Evolutionary conservation across 1,140 invertebrate genomes (phyloP), one percentile per base, ranked within the genome.

Genomic region (Drosophila auraria): DNA sequence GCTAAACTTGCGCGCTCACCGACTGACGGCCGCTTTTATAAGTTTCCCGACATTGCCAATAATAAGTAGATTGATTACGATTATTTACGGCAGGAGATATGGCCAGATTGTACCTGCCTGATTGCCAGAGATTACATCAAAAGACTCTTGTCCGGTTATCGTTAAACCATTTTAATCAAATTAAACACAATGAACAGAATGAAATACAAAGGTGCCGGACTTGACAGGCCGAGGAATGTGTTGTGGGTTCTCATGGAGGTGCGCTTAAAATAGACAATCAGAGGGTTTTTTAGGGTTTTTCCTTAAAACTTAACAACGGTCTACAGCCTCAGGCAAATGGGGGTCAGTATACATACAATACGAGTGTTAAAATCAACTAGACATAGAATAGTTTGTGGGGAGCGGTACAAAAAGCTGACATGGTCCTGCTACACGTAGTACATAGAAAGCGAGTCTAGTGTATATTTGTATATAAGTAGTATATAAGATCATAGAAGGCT

Each of bases 101-200:
- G 25, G 17, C 14, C 25, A 14, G 72, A 57, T 53, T 36, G 45
- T 14, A 53, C 33, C 40, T 15, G n/a, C 15, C n/a, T 11, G 47
- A 61, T 53, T 30, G 45, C n/a, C 20, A n/a, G 38, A 72, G 54
- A 72, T 44, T 6, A 25, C 14, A 61, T 68, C 20, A 61, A 63
- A 66, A 45, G 45, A 64, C 42, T 25, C 23, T 51, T 56, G 44
- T 44, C 8, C 8, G 38, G 51, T 51, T 62, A 78, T 38, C 44
- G 45, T 63, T 87, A 87, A 87, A 73, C 83, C 54, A 80, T 57
- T 69, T 80, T 69, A 70, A 87, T 83, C 53, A 80, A 87, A 58
- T 57, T 63, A 77, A 83, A 30, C 15, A 86, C 66, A 62, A 87
- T 72, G 25, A 69, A 76, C 45, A 82, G 33, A 60, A 86, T 71